phyloP scores from a whole-genome alignment of 53 echinoderm and acorn worm genomes.

The Mesocentrotus franciscanus region DNA sequence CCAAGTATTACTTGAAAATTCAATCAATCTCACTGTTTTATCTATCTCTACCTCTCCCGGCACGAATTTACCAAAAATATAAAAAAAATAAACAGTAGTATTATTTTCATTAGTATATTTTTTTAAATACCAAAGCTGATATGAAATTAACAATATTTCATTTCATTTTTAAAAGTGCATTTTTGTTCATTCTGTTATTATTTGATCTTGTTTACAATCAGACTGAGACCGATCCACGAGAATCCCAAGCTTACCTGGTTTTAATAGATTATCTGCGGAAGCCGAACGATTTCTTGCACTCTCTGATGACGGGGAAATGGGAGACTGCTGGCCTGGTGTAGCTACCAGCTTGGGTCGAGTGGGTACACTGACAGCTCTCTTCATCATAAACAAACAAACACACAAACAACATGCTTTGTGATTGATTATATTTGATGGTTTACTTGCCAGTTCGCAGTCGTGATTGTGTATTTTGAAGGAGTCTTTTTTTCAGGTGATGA shows the following conservation, averaged over 20 bases:
- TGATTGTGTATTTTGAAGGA: constrained; percentile 9
- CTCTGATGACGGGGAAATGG: not conserved
- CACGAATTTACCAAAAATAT: too few species aligned
- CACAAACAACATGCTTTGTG: not conserved
- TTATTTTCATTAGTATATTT: too few species aligned
- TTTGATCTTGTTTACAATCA: not conserved
- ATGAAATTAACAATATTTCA: too few species aligned
- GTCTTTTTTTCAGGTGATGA: not conserved
- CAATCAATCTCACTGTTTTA: too few species aligned
- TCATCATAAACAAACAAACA: not conserved
- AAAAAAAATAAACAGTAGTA: too few species aligned
- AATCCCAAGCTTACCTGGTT: constrained; percentile 45
- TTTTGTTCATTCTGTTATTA: too few species aligned
- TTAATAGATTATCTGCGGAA: constrained; percentile 61
- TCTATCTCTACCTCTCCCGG: too few species aligned
- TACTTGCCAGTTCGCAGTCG: not conserved
- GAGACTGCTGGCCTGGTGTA: constrained; percentile 24
- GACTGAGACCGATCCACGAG: not conserved
- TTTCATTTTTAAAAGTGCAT: too few species aligned
- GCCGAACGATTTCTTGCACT: constrained; percentile 41
- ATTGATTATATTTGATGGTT: not conserved
- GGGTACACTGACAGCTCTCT: constrained; percentile 72
- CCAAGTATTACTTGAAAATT: too few species aligned
- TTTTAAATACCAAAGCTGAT: too few species aligned
- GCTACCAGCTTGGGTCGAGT: constrained; percentile 59